phyloP scores from a whole-genome alignment of 2,888 invertebrate species.

The Periphyllus acericola region DNA sequence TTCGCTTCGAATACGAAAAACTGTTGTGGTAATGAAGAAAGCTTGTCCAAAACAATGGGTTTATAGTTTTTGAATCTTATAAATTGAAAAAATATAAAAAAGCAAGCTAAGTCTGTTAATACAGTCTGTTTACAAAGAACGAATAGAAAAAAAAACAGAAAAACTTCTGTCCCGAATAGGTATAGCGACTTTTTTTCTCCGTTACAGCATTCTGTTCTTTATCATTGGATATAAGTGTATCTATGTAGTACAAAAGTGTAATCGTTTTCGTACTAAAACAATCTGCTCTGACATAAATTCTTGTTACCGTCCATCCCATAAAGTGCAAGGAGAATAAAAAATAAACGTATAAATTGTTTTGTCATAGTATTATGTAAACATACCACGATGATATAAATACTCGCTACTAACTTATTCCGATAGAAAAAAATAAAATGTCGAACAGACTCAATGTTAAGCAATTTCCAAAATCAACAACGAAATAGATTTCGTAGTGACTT shows the following conservation, averaged over 20 bases:
- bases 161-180: not conserved
- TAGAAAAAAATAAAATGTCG: too few relatives aligned
- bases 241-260: not conserved
- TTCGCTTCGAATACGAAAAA: not conserved
- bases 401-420: too few relatives aligned
- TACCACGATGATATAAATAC: too few relatives aligned
- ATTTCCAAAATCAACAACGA: too few relatives aligned
- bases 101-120: not conserved
- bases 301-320: not conserved
- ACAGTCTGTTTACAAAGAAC: constrained; percentile 18
- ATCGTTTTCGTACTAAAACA: not conserved
- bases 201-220: not conserved
- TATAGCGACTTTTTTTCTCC: not conserved
- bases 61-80: not conserved
- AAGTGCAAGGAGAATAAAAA: not conserved
- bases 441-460: too few relatives aligned
- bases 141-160: not conserved
- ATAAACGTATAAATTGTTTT: not conserved
- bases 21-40: not conserved
- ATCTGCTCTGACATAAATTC: not conserved
- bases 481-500: too few relatives aligned
- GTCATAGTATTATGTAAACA: not conserved
- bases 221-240: not conserved
- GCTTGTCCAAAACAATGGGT: not conserved
- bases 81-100: constrained; percentile 3